Evolutionary conservation across 2,797 vertebrate genomes (phyloP).

Genomic region (Enteromius mattozi): DNA sequence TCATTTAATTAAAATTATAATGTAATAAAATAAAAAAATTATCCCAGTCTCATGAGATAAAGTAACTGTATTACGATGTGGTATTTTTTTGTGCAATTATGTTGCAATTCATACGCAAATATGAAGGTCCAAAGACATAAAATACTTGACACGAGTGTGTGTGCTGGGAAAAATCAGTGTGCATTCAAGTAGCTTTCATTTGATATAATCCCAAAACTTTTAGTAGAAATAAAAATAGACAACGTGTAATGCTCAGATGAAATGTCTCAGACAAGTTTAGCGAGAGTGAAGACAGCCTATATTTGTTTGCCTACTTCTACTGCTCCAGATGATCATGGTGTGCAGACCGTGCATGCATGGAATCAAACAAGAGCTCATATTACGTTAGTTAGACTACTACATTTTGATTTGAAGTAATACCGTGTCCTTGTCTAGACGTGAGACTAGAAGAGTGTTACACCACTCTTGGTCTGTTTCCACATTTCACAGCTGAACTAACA

Average conservation of each 20-base stretch:
- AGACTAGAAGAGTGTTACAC: background rate
- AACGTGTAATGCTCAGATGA: background rate
- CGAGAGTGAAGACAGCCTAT: background rate
- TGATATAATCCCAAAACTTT: background rate
- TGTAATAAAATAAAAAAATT: background rate
- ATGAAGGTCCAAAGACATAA: background rate
- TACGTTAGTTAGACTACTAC: background rate
- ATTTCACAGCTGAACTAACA: background rate
- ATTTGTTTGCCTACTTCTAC: constrained; percentile 19
- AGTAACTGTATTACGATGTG: background rate
- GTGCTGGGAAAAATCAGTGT: background rate
- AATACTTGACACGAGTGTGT: background rate
- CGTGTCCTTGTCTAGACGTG: background rate
- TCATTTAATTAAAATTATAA: background rate
- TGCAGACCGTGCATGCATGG: constrained; percentile 23
- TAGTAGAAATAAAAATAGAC: background rate
- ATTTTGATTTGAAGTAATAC: constrained; percentile 8
- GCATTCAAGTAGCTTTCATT: background rate
- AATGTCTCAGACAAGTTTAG: constrained; percentile 23
- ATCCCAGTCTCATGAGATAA: background rate
- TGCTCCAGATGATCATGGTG: constrained; percentile 7
- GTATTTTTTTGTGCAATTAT: background rate
- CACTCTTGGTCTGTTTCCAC: background rate
- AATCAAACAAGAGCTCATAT: constrained; percentile 33
- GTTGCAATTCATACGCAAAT: background rate